phyloP scores from a whole-genome alignment of 2,888 invertebrate species.

The Carabus problematicus region DNA sequence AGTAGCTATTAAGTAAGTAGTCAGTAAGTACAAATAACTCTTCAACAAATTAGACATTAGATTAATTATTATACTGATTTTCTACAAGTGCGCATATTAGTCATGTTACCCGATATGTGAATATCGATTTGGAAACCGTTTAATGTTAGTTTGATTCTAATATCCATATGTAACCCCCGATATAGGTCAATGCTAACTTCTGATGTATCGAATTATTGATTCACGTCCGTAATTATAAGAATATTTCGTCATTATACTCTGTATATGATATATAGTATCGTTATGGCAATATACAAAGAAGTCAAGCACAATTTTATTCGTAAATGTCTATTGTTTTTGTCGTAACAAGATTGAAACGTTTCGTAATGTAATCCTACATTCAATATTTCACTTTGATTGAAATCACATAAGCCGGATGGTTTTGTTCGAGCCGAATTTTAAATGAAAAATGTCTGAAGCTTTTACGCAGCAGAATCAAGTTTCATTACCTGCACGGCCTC shows the following conservation, averaged over 20 bases:
- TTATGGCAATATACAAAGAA: too few species aligned
- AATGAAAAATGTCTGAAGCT: slow-evolving; percentile 28
- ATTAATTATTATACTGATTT: too few species aligned
- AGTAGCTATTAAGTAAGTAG: too few species aligned
- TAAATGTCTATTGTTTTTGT: not conserved
- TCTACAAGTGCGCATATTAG: not conserved
- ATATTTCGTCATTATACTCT: too few species aligned
- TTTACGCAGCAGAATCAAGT: slow-evolving; percentile 15
- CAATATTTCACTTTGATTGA: too few species aligned
- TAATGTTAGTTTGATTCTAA: slow-evolving; percentile 19
- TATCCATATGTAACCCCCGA: slow-evolving; percentile 16
- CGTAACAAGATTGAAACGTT: not conserved
- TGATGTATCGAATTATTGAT: slow-evolving; percentile 30
- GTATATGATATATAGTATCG: too few species aligned
- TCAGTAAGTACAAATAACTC: too few species aligned
- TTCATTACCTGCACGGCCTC: slow-evolving; percentile 17
- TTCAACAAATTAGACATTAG: too few species aligned
- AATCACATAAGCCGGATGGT: not conserved
- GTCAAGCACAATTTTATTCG: too few species aligned
- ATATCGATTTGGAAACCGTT: slow-evolving; percentile 22
- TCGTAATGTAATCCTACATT: too few species aligned
- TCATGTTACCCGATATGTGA: slow-evolving; percentile 6
- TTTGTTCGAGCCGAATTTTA: slow-evolving; percentile 16
- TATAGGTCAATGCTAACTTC: slow-evolving; percentile 31
- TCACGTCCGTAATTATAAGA: slow-evolving; percentile 9